Base-by-base conservation (phyloP, 37 sponge, comb jelly and placozoan genomes). In the Petrosia ficiformis region DNA sequence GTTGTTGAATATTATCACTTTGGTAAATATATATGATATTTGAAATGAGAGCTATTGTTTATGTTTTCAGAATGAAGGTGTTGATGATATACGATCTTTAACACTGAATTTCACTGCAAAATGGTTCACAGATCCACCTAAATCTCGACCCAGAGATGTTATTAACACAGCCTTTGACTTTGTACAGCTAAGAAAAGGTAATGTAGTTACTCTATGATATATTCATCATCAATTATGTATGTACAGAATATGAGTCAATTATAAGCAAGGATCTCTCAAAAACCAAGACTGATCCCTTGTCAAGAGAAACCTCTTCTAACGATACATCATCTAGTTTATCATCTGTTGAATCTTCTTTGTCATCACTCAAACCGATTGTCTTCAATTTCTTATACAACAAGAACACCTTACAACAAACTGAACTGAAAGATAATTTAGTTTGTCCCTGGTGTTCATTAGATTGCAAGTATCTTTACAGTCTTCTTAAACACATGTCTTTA, bases 321-420 rank as follows among this genome's bases (percentile, higher is more conserved):
- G n/a, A n/a, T n/a, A n/a, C n/a, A n/a, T n/a, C n/a, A n/a, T n/a
- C n/a, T n/a, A n/a, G n/a, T n/a, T n/a, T n/a, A n/a, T n/a, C n/a
- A n/a, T n/a, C n/a, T n/a, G n/a, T n/a, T n/a, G n/a, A n/a, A n/a
- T n/a, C n/a, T n/a, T n/a, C n/a, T n/a, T n/a, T n/a, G n/a, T n/a
- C n/a, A n/a, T n/a, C n/a, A n/a, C n/a, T n/a, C n/a, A n/a, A n/a
- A n/a, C 54, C 56, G 0, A 42, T 88, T 22, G 57, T 86, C 41
- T 96, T 87, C 83, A 89, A 92, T 82, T 97, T 93, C 59, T 67
- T 90, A 10, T 97, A 97, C 73, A 57, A 68, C 43, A 82, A 80
- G 26, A 86, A 88, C 78, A 70, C 52, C 31, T 48, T 70, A 29
- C 97, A 93, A 71, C 94, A 97, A 73, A 97, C 97, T 0, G 92